Percentiles rank a stretch among this genome's conserved stretches.
Conservation (phyloP, 92 coral and sea anemone species). For the Porites rus region DNA sequence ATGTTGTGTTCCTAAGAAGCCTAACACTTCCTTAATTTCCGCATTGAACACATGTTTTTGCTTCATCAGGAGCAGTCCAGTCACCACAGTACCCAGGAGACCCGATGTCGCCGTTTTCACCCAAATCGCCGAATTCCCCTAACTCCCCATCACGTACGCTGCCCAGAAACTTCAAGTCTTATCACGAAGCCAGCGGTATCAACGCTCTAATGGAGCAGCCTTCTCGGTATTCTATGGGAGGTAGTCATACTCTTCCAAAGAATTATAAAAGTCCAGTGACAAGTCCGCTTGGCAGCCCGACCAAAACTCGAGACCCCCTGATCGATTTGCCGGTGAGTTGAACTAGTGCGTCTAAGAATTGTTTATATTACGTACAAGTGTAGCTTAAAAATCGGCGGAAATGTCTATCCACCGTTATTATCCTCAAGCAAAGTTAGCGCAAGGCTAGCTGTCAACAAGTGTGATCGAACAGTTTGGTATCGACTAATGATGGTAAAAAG, state of each 20-base stretch:
- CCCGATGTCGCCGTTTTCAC: conserved; percentile 59
- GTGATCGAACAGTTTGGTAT: too few relatives aligned
- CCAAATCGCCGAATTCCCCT: conserved; percentile 65
- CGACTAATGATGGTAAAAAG: too few relatives aligned
- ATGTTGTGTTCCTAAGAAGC: too few relatives aligned
- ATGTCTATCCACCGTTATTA: too few relatives aligned
- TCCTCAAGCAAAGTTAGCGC: too few relatives aligned
- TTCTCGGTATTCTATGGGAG: conserved; percentile 80
- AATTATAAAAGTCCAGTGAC: conserved; percentile 71
- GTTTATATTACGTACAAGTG: too few relatives aligned
- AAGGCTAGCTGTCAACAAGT: too few relatives aligned
- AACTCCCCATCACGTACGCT: conserved; percentile 79
- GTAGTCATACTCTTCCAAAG: conserved; percentile 82
- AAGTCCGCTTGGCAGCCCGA: conserved; percentile 72
- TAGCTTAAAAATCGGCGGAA: too few relatives aligned
- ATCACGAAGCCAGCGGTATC: conserved; percentile 92
- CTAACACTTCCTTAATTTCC: not conserved
- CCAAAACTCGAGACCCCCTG: conserved; percentile 39
- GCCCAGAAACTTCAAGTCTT: conserved; percentile 85
- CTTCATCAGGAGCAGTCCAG: conserved; percentile 8
- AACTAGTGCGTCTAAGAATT: too few relatives aligned
- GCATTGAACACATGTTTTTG: not conserved
- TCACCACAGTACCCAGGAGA: conserved; percentile 50
- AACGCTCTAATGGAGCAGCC: conserved; percentile 71
- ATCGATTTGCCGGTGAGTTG: conserved; percentile 74